Conservation (phyloP, 2,113 vertebrate genomes). For the Phoxinus phoxinus region DNA sequence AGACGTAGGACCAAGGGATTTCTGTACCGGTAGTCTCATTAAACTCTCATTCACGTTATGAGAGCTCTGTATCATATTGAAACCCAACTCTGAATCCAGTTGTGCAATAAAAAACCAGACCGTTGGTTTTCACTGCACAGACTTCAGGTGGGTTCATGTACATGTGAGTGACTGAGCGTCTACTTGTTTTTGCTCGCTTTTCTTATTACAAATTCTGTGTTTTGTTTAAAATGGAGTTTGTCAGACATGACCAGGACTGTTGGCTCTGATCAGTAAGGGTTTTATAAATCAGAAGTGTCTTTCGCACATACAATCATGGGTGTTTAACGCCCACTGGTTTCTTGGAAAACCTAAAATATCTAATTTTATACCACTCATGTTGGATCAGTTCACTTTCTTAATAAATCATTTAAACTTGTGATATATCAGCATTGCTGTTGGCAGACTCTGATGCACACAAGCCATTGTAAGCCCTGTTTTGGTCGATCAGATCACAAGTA, state of each 20-base stretch:
- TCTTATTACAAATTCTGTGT: not conserved
- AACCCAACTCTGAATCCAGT: conserved; percentile 5
- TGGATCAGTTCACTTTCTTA: not conserved
- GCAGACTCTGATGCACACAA: not conserved
- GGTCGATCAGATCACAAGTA: no score
- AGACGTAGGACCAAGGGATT: conserved; percentile 64
- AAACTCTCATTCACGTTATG: conserved; percentile 70
- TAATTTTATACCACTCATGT: not conserved
- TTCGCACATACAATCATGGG: not conserved
- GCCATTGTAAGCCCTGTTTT: not conserved
- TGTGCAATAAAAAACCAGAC: conserved; percentile 4
- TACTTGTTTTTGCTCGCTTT: not conserved
- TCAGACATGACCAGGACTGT: not conserved
- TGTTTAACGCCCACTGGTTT: conserved; percentile 26
- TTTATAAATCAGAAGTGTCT: conserved; percentile 13
- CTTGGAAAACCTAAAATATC: not conserved
- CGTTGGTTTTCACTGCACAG: not conserved
- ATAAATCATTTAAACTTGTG: not conserved
- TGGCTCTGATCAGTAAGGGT: conserved; percentile 4
- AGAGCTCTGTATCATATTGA: conserved; percentile 27
- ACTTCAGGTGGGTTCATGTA: not conserved
- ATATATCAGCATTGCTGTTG: not conserved
- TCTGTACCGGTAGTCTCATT: conserved; percentile 67
- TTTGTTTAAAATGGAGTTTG: not conserved
- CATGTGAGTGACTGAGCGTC: not conserved